phyloP scores from a whole-genome alignment of 2,888 invertebrate genomes.

The Branchellion lobata region DNA sequence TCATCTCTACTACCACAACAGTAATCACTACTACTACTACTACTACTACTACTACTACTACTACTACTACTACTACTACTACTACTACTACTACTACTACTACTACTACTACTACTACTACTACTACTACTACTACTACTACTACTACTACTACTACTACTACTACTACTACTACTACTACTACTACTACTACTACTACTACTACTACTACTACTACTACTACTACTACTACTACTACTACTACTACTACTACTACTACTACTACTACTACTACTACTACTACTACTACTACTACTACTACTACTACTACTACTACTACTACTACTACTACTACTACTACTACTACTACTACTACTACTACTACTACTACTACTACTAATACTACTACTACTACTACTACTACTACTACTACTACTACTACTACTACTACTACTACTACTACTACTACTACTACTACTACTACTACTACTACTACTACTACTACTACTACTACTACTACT shows the following conservation, averaged over 20 bases:
- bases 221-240: constrained; percentile 45
- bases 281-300: constrained; percentile 49
- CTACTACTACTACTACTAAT: too few species aligned
- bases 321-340: constrained; percentile 49
- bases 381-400: too few species aligned
- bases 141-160: constrained; percentile 49
- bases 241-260: constrained; percentile 41
- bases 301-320: constrained; percentile 47
- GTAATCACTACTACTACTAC: constrained; percentile 9
- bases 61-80: constrained; percentile 41
- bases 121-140: constrained; percentile 47
- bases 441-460: constrained; percentile 36
- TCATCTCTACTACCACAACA: too few species aligned
- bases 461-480: constrained; percentile 36
- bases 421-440: background rate
- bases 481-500: constrained; percentile 36
- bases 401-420: background rate
- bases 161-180: constrained; percentile 47
- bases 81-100: constrained; percentile 47
- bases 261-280: constrained; percentile 47
- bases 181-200: too few species aligned
- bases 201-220: constrained; percentile 5
- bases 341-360: constrained; percentile 47
- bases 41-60: constrained; percentile 45
- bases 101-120: constrained; percentile 49